Evolutionary conservation across 2,113 vertebrate genomes (phyloP), one percentile per base, ranked within the genome.

Genomic region (Neogobius melanostomus): DNA sequence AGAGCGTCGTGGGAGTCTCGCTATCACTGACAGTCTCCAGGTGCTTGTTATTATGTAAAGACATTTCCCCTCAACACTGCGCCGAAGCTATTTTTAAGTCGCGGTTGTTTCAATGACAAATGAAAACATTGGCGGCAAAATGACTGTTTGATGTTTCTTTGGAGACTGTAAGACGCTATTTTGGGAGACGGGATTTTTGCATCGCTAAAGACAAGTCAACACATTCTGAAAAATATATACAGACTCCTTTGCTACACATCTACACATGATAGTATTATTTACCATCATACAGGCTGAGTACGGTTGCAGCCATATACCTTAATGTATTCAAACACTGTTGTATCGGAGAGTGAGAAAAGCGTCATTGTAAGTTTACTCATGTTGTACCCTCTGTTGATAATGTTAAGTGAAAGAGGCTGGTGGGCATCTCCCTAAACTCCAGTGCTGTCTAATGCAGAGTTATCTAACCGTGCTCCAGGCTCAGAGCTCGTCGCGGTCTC

Each of bases 401-500:
- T 71, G 76, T 82, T 68, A 57, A 71, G 68, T 75, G 83, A 87
- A 76, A 76, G 69, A 73, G 54, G 73, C 77, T 80, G 51, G 65
- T 75, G 66, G 85, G 75, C 82, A 28, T 77, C 72, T 87, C 73
- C 65, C 72, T 60, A 54, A 75, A 75, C 80, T 61, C 10, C 74
- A 12, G 51, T 9, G 78, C 82, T 88, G 81, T 87, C 83, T 88
- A 82, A 85, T 15, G 71, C 66, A 10, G 72, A 64, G 77, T 88
- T 87, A 87, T 81, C 80, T 82, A 84, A 90, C 69, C 74, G 4
- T 15, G 75, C 86, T 85, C 45, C 59, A 64, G 86, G 83, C 78
- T 69, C 44, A 42, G 50, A 72, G 79, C 85, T 65, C 80, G 74
- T 63, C 64, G 72, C 36, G 60, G 64, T 64, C 49, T 54, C 47